Evolutionary conservation across 1,140 invertebrate species (phyloP).

Genomic region (Temnothorax longispinosus): DNA sequence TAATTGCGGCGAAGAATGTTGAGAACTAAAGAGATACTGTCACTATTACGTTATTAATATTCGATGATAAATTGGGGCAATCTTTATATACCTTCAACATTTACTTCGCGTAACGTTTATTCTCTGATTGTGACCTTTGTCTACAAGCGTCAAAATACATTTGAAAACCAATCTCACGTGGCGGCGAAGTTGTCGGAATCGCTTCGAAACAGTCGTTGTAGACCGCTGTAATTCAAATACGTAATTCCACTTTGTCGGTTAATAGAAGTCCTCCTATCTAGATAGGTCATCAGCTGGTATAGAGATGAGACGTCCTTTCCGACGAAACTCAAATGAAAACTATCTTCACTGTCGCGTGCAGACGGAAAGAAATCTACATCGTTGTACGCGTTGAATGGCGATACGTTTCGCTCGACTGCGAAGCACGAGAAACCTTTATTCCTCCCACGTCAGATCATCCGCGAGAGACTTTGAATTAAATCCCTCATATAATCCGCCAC

Average conservation of each 20-base stretch:
- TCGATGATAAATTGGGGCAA: background rate
- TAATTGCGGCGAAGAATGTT: background rate
- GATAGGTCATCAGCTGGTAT: slow-evolving; percentile 37
- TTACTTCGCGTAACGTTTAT: background rate
- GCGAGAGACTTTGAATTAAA: background rate
- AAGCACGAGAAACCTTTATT: background rate
- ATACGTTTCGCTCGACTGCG: background rate
- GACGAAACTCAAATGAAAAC: slow-evolving; percentile 43
- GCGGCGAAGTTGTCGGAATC: slow-evolving; percentile 31
- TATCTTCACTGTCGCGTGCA: background rate
- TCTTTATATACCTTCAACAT: background rate
- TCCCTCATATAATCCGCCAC: background rate
- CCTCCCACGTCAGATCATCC: background rate
- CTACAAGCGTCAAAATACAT: slow-evolving; percentile 7
- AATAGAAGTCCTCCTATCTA: slow-evolving; percentile 39
- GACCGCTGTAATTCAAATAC: slow-evolving; percentile 25
- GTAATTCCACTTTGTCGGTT: slow-evolving; percentile 40
- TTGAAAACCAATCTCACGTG: slow-evolving; percentile 14
- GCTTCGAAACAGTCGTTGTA: slow-evolving; percentile 12
- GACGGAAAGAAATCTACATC: slow-evolving; percentile 8
- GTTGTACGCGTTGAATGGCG: background rate
- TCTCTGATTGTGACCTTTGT: background rate
- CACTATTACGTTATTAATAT: background rate
- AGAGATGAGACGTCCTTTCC: background rate
- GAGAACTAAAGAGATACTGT: background rate